Percentiles rank a stretch among this genome's conserved stretches.
Evolutionary conservation across 1,140 invertebrate species (phyloP).

Genomic region (Drosophila guanche): DNA sequence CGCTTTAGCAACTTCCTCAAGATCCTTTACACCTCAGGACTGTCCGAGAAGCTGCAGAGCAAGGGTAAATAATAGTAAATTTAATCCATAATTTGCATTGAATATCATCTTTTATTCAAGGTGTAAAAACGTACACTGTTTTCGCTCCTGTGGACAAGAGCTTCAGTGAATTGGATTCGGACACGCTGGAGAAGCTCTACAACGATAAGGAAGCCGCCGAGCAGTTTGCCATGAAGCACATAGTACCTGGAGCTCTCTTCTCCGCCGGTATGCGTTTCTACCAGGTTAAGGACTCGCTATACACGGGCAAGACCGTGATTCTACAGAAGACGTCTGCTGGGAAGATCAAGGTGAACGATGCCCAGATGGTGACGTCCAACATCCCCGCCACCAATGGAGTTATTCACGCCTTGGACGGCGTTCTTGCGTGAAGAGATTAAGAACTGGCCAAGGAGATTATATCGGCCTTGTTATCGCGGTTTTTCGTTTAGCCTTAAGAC

Average conservation of each 20-base stretch:
- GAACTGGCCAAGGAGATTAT: neutral
- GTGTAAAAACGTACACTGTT: conserved; percentile 91
- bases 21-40: conserved; percentile 89
- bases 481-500: conserved; percentile 38
- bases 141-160: conserved; percentile 93
- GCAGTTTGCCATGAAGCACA: conserved; percentile 90
- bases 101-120: conserved; percentile 79
- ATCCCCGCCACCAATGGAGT: conserved; percentile 95
- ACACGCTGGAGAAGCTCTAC: conserved; percentile 86
- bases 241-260: conserved; percentile 90
- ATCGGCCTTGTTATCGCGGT: conserved; percentile 35
- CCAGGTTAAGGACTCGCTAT: conserved; percentile 90
- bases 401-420: conserved; percentile 92
- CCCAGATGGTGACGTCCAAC: conserved; percentile 90
- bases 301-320: conserved; percentile 87
- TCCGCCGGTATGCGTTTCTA: conserved; percentile 93
- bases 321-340: conserved; percentile 90
- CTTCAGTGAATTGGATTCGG: conserved; percentile 87
- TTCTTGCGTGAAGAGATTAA: conserved; percentile 84
- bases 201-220: conserved; percentile 87
- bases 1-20: conserved; percentile 91
- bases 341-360: conserved; percentile 91
- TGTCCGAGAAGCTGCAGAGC: conserved; percentile 87
- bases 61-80: conserved; percentile 56
- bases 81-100: neutral